phyloP scores from a whole-genome alignment of 2,113 vertebrate species.

The Syngnathus typhle region DNA sequence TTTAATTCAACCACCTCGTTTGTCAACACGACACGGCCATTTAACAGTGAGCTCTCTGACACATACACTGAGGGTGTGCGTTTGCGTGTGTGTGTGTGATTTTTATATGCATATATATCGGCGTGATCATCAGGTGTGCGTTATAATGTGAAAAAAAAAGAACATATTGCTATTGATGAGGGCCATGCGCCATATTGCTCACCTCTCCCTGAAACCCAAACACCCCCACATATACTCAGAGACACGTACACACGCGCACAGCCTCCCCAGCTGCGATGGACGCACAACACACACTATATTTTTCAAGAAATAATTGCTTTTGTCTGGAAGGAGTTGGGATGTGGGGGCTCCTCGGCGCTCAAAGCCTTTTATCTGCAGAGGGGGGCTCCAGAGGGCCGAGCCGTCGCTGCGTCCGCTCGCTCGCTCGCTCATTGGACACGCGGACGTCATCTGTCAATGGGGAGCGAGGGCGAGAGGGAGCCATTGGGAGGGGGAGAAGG shows the following conservation, averaged over 20 bases:
- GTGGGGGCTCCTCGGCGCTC: constrained; percentile 62
- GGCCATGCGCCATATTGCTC: constrained; percentile 56
- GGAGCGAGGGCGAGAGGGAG: constrained; percentile 35
- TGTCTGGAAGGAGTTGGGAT: constrained; percentile 77
- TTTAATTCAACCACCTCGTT: constrained; percentile 75
- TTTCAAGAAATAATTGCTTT: constrained; percentile 80
- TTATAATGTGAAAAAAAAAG: constrained; percentile 17
- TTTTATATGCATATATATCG: neutral
- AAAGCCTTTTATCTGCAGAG: constrained; percentile 48
- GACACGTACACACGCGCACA: constrained; percentile 50
- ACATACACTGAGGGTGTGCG: neutral
- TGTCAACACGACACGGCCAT: constrained; percentile 75
- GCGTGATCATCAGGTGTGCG: no score
- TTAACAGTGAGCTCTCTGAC: constrained; percentile 72
- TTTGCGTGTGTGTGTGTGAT: no score
- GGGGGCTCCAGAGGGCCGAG: constrained; percentile 74
- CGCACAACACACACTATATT: constrained; percentile 71
- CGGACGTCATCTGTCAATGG: constrained; percentile 70
- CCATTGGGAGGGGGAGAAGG: neutral
- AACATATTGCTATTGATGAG: constrained; percentile 64
- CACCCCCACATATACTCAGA: constrained; percentile 23
- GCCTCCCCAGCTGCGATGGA: constrained; percentile 56
- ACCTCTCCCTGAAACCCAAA: constrained; percentile 55
- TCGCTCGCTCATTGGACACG: constrained; percentile 47
- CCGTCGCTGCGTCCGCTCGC: constrained; percentile 55